phyloP scores from a whole-genome alignment of 1,140 invertebrate species.

The Drosophila mojavensis region DNA sequence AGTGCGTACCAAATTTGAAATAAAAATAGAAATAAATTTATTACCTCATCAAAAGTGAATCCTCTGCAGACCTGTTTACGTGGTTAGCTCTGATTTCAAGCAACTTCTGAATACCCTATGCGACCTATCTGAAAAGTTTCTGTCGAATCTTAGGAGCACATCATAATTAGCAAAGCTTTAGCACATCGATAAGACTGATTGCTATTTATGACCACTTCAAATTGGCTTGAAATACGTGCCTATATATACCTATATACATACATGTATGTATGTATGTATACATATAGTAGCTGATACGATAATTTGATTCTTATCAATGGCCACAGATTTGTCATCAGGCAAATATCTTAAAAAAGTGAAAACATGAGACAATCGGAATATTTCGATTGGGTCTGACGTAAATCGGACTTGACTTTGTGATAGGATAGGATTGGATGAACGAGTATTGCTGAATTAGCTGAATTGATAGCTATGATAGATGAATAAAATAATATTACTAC shows the following conservation, averaged over 20 bases:
- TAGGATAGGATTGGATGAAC: background rate
- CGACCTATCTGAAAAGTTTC: background rate
- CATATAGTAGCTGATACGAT: constrained; percentile 13
- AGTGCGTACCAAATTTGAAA: too few species aligned
- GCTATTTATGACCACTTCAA: constrained; percentile 45
- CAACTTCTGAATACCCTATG: too few species aligned
- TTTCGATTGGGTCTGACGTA: constrained; percentile 27
- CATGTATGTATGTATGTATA: constrained; percentile 3
- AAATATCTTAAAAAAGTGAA: constrained; percentile 1
- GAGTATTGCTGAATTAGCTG: background rate
- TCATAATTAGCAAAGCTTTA: background rate
- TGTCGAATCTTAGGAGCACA: background rate
- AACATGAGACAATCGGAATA: background rate
- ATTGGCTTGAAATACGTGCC: background rate
- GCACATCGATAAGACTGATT: constrained; percentile 24
- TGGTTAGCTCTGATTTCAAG: too few species aligned
- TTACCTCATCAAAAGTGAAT: too few species aligned
- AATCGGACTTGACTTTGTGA: background rate
- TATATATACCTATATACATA: background rate
- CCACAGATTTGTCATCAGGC: constrained; percentile 17
- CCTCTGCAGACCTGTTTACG: too few species aligned
- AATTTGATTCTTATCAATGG: constrained; percentile 34
- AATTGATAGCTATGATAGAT: too few species aligned
- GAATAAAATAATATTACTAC: too few species aligned
- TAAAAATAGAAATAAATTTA: too few species aligned